These are phyloP conservation scores for Malurus elegans DNA, from an alignment of 2,113 vertebrate species.

Conservation along the genomic window DNA sequence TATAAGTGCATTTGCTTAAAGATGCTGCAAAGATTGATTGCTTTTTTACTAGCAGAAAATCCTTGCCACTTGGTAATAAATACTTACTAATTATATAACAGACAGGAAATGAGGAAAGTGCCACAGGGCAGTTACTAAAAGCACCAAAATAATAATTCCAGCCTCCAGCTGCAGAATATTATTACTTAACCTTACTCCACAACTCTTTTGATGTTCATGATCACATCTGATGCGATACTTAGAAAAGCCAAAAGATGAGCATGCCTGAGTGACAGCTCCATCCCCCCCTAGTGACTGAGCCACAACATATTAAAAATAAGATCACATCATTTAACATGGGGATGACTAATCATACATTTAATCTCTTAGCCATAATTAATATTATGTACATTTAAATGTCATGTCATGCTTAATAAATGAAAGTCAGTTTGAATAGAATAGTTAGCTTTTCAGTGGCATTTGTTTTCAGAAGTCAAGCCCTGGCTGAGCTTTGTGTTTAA, in stretches of 20 bases:
- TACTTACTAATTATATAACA: not conserved
- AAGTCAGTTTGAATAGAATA: not conserved
- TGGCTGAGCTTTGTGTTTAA: not conserved
- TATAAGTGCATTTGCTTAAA: not conserved
- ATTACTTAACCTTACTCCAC: not conserved
- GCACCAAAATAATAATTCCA: slow-evolving; percentile 10
- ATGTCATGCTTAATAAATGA: not conserved
- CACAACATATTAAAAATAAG: not conserved
- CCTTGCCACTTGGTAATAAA: not conserved
- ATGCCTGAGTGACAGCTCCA: not conserved
- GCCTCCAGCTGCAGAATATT: not conserved
- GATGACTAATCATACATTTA: not conserved
- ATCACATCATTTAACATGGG: not conserved
- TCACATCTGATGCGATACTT: not conserved
- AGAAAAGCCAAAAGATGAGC: not conserved
- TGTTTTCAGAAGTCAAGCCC: not conserved
- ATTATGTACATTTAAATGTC: not conserved
- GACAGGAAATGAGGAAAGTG: not conserved
- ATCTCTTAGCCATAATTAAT: not conserved
- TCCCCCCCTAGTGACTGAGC: not conserved
- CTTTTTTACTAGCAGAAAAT: slow-evolving; percentile 13
- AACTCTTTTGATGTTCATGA: not conserved
- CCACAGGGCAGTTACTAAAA: slow-evolving; percentile 9
- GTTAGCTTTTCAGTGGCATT: not conserved
- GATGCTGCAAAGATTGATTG: not conserved